Evolutionary conservation across 2,888 invertebrate species (phyloP).

Genomic region (Abrostola triplasia): DNA sequence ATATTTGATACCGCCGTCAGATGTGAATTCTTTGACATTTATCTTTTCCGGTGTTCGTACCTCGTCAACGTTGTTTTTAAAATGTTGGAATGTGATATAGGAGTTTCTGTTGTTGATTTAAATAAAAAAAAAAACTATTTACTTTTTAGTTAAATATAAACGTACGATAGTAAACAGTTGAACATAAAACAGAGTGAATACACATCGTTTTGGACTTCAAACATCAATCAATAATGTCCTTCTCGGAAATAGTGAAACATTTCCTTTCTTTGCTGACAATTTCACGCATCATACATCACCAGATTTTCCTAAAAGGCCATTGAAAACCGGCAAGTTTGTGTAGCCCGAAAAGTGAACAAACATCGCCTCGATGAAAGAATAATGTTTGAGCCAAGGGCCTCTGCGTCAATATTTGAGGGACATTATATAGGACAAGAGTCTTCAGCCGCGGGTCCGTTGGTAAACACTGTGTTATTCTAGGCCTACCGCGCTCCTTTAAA

Average conservation of each 20-base stretch:
- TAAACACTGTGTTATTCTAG: constrained; percentile 32
- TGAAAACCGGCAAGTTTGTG: constrained; percentile 44
- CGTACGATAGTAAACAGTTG: not conserved
- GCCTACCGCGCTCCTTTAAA: constrained; percentile 33
- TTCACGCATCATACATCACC: constrained; percentile 30
- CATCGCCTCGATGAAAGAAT: constrained; percentile 51
- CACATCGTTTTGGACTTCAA: not conserved
- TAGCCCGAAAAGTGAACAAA: constrained; percentile 50
- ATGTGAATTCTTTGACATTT: constrained; percentile 42
- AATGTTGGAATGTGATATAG: constrained; percentile 16
- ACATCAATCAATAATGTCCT: constrained; percentile 1
- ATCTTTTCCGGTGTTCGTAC: constrained; percentile 28
- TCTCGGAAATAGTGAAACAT: constrained; percentile 3
- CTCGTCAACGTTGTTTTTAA: constrained; percentile 15
- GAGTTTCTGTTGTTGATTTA: not conserved
- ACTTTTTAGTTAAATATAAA: no score
- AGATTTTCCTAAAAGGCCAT: constrained; percentile 25
- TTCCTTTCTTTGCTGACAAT: constrained; percentile 19
- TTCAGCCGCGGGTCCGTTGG: constrained; percentile 12
- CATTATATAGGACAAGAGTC: constrained; percentile 43
- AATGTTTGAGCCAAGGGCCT: constrained; percentile 50
- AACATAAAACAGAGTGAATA: not conserved
- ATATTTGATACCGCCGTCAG: constrained; percentile 34
- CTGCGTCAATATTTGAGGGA: constrained; percentile 50
- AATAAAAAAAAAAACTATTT: no score